Conservation (phyloP, 2,888 invertebrate genomes). For the Sinodicranocentrus sp. region DNA sequence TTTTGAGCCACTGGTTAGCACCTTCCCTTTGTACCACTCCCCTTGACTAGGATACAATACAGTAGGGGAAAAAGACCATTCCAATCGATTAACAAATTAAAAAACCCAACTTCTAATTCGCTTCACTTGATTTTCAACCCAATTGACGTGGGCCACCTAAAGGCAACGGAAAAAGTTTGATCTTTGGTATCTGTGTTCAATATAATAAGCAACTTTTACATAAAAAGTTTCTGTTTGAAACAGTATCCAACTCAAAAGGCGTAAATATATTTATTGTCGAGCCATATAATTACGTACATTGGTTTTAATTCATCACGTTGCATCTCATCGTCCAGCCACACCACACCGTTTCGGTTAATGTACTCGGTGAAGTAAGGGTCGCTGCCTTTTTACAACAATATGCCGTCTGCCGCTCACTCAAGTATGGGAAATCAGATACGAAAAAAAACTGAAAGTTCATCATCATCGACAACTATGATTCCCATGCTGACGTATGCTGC, state of each 20-base stretch:
- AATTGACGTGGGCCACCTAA: slow-evolving; percentile 42
- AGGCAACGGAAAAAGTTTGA: slow-evolving; percentile 48
- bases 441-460: slow-evolving; percentile 54
- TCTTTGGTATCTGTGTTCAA: slow-evolving; percentile 38
- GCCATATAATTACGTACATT: slow-evolving; percentile 10
- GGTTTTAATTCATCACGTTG: neutral
- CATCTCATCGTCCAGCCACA: neutral
- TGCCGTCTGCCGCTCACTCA: slow-evolving; percentile 42
- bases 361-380: slow-evolving; percentile 11
- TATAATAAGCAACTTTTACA: neutral
- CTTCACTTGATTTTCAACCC: slow-evolving; percentile 66
- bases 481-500: slow-evolving; percentile 50
- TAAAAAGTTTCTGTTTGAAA: slow-evolving; percentile 21
- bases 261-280: neutral
- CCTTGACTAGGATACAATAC: slow-evolving; percentile 22
- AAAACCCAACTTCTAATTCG: slow-evolving; percentile 61
- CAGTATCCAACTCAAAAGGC: slow-evolving; percentile 18
- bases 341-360: slow-evolving; percentile 14
- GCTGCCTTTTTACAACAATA: slow-evolving; percentile 52
- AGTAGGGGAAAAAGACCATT: slow-evolving; percentile 55
- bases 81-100: slow-evolving; percentile 68
- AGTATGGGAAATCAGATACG: slow-evolving; percentile 48
- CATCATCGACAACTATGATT: slow-evolving; percentile 46
- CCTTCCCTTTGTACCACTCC: slow-evolving; percentile 28
- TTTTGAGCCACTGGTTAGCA: slow-evolving; percentile 45